Evolutionary conservation across 2,888 invertebrate genomes (phyloP).

Genomic region (Eristalinus aeneus): DNA sequence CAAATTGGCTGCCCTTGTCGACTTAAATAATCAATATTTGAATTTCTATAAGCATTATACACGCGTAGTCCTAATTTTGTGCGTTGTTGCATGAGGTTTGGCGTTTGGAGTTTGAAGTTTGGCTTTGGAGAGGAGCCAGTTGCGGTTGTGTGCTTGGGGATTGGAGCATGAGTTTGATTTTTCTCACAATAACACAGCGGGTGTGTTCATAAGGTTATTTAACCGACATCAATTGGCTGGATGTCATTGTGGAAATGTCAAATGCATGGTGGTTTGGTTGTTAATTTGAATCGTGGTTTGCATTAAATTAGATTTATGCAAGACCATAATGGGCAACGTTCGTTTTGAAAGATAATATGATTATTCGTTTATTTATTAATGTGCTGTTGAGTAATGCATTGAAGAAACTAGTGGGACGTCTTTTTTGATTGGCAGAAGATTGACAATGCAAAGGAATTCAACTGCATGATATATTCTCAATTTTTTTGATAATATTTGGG

Average conservation of each 20-base stretch:
- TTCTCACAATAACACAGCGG: neutral
- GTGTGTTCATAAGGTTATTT: neutral
- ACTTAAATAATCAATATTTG: neutral
- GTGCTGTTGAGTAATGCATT: too few relatives aligned
- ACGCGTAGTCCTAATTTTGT: neutral
- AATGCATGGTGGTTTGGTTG: neutral
- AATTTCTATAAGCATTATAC: neutral
- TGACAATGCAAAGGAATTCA: too few relatives aligned
- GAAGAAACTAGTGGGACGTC: too few relatives aligned
- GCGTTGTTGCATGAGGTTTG: neutral
- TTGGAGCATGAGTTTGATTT: neutral
- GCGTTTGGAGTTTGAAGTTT: neutral
- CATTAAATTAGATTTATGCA: neutral
- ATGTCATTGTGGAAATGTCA: neutral
- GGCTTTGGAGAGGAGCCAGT: neutral
- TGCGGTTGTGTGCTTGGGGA: neutral
- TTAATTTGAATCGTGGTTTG: neutral
- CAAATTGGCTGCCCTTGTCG: slow-evolving; percentile 16
- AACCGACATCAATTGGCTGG: neutral
- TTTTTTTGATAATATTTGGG: too few relatives aligned
- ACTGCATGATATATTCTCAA: too few relatives aligned
- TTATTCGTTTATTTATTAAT: too few relatives aligned
- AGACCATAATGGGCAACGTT: neutral
- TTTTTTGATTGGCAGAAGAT: too few relatives aligned
- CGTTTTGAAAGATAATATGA: too few relatives aligned